Conservation (phyloP, 1,140 invertebrate genomes). For the Drosophila asahinai region DNA sequence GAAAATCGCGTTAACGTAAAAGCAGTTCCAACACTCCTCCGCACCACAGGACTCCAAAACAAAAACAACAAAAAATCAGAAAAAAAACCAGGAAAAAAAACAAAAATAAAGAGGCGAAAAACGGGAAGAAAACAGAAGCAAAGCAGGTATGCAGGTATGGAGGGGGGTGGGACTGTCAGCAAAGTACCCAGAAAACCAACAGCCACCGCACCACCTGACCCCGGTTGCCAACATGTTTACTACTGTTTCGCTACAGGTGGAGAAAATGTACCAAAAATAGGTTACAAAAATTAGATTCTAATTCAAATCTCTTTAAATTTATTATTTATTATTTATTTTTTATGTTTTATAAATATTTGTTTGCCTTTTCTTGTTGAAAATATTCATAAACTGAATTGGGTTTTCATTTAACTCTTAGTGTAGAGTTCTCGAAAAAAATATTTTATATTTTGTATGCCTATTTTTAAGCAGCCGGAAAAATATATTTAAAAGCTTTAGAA, state of each 20-base stretch:
- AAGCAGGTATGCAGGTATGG: constrained; percentile 5
- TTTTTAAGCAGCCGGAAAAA: no score
- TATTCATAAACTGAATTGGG: no score
- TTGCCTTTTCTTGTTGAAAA: no score
- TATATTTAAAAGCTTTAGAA: no score
- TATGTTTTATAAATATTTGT: no score
- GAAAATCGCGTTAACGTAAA: constrained; percentile 65
- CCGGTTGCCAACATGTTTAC: constrained; percentile 36
- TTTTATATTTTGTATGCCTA: no score
- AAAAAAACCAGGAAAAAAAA: constrained; percentile 2
- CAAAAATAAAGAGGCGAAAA: constrained; percentile 12
- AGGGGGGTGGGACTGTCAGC: constrained; percentile 8
- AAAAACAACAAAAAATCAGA: not conserved
- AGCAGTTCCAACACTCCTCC: constrained; percentile 27
- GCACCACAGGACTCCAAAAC: constrained; percentile 7
- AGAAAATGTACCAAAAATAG: not conserved
- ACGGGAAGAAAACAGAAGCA: constrained; percentile 15
- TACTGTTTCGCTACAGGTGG: constrained; percentile 11
- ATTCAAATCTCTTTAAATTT: not conserved
- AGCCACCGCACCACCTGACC: constrained; percentile 17
- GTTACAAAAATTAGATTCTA: no score
- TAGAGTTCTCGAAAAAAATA: no score
- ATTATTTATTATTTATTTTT: no score
- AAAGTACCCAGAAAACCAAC: constrained; percentile 16
- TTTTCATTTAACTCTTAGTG: no score